These are phyloP conservation scores for Beaufortia kweichowensis DNA, from an alignment of 2,113 vertebrate species.

Conservation along the genomic window DNA sequence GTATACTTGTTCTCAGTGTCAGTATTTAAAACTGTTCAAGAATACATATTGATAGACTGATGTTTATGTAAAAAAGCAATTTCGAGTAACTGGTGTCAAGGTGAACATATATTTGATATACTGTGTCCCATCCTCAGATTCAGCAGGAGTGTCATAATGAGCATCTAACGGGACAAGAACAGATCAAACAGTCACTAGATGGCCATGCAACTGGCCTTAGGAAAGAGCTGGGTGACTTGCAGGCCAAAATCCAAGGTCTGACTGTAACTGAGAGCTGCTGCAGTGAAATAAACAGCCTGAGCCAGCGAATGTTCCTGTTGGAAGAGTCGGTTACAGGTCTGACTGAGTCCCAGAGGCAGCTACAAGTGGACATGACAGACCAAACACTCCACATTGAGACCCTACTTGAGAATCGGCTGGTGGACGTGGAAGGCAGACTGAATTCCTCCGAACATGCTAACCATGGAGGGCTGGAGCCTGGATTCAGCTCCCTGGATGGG, in stretches of 20 bases:
- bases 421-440: conserved; percentile 80
- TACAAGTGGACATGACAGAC: conserved; percentile 68
- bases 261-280: conserved; percentile 88
- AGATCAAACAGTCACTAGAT: conserved; percentile 86
- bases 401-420: conserved; percentile 77
- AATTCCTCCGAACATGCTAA: conserved; percentile 75
- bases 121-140: conserved; percentile 61
- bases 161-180: conserved; percentile 81
- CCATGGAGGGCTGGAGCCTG: conserved; percentile 41
- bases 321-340: conserved; percentile 85
- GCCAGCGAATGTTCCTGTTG: conserved; percentile 80
- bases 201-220: conserved; percentile 88
- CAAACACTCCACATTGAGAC: conserved; percentile 77
- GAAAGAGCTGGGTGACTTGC: conserved; percentile 85
- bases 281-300: conserved; percentile 81
- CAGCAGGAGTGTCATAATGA: conserved; percentile 84
- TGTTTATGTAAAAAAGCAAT: too few relatives aligned
- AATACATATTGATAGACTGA: too few relatives aligned
- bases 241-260: conserved; percentile 88
- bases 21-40: too few relatives aligned
- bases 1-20: too few relatives aligned
- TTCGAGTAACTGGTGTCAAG: too few relatives aligned
- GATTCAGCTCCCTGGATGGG: conserved; percentile 75
- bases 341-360: conserved; percentile 81
- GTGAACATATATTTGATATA: too few relatives aligned